Evolutionary conservation across 2,888 invertebrate genomes (phyloP), one percentile per base, ranked within the genome.

Genomic region (Callimorpha dominula): DNA sequence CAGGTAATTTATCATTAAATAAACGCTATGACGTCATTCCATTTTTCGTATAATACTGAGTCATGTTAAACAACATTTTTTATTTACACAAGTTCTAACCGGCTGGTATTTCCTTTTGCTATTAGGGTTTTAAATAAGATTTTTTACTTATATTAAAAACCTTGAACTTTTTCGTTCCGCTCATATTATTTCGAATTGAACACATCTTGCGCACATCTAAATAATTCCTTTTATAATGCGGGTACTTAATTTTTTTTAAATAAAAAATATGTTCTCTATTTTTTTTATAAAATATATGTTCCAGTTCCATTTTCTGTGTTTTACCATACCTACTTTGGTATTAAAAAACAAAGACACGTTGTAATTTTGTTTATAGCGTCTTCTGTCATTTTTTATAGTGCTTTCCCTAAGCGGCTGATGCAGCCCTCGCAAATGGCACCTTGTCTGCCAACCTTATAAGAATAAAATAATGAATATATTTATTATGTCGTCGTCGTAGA

Each of bases 1-100:
- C 88, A 82, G 86, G 85, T 85, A 85, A 87, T 87, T 88, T 88
- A 90, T 90, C 89, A 85, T 89, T 86, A 88, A 87, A 87, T 90
- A 90, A 87, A 91, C 84, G 84, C 75, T 78, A 77, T 81, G 79
- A 82, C 80, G 82, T 83, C 71, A 79, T 71, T 65, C 52, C 65
- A 73, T 72, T 77, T 83, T 84, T 76, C 68, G 71, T 73, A 65
- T 77, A 65, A 73, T 78, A 76, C 79, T 83, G 80, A 82, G 72
- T 81, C 84, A 82, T 77, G 76, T 74, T 79, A 80, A 74, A 76
- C 77, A 76, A 73, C 74, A 68, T 79, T 81, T 84, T 81, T 80
- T 81, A 73, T 83, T 84, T 79, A 72, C 66, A 66, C 71, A 67
- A 72, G 67, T 78, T 68, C 57, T 77, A 67, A 65, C 72, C 72